phyloP scores from a whole-genome alignment of 2,888 invertebrate species.

The Spatulosminthurus flaviceps region DNA sequence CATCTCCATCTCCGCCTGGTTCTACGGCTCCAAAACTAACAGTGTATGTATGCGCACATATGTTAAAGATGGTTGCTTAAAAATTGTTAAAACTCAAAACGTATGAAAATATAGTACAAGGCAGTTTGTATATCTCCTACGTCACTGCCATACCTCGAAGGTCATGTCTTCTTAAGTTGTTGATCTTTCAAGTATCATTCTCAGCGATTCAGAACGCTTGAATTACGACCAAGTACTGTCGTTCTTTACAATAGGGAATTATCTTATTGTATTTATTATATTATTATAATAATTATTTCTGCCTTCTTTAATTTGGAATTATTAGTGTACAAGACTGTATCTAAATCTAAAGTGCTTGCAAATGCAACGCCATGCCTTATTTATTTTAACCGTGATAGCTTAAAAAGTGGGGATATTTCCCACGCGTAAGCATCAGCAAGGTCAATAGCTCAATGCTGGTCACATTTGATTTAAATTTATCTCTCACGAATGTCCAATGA shows the following conservation, averaged over 20 bases:
- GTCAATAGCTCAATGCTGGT: constrained; percentile 8
- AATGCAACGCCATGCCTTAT: background rate
- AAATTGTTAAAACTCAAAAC: too few relatives aligned
- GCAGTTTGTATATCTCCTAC: too few relatives aligned
- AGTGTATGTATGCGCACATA: background rate
- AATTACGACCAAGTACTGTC: too few relatives aligned
- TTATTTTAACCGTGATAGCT: background rate
- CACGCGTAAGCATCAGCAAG: background rate
- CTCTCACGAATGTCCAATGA: background rate
- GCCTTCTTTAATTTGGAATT: too few relatives aligned
- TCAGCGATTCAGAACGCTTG: too few relatives aligned
- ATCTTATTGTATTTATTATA: too few relatives aligned
- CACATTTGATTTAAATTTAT: constrained; percentile 8
- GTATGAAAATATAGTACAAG: too few relatives aligned
- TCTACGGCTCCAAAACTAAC: background rate
- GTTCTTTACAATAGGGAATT: too few relatives aligned
- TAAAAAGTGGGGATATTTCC: background rate
- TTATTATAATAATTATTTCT: background rate
- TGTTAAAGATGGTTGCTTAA: too few relatives aligned
- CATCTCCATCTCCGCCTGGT: background rate
- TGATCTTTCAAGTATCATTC: too few relatives aligned
- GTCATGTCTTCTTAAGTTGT: too few relatives aligned
- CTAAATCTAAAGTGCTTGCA: background rate
- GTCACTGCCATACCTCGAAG: too few relatives aligned
- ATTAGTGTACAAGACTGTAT: background rate